Percentiles rank a stretch among this genome's conserved stretches.
These are phyloP conservation scores for Synanthedon vespiformis DNA, from an alignment of 2,888 invertebrate genomes.

Conservation along the genomic window DNA sequence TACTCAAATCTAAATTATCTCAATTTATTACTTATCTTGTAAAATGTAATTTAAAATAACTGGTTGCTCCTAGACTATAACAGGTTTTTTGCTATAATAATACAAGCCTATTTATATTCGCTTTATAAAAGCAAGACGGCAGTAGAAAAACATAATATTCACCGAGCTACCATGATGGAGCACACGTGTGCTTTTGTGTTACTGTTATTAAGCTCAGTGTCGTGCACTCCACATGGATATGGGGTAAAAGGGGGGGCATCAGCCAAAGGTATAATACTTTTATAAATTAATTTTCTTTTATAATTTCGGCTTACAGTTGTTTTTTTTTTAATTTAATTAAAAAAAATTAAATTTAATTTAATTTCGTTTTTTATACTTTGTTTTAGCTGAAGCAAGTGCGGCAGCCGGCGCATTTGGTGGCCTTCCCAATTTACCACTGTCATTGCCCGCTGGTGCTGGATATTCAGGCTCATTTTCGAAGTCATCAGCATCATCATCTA, in stretches of 20 bases:
- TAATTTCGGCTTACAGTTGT: background rate
- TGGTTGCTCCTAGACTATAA: background rate
- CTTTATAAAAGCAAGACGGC: slow-evolving; percentile 57
- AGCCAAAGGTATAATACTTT: slow-evolving; percentile 35
- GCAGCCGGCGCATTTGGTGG: slow-evolving; percentile 32
- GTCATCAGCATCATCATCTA: slow-evolving; percentile 50
- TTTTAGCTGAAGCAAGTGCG: slow-evolving; percentile 40
- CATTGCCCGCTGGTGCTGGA: slow-evolving; percentile 31
- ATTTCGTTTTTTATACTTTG: slow-evolving; percentile 8
- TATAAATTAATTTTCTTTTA: background rate
- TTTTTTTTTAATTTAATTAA: too few species aligned
- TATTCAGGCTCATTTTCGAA: slow-evolving; percentile 59
- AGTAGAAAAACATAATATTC: slow-evolving; percentile 45
- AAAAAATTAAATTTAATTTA: background rate
- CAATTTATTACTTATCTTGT: too few species aligned
- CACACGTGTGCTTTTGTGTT: slow-evolving; percentile 44
- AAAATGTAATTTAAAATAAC: too few species aligned
- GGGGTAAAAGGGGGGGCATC: slow-evolving; percentile 46
- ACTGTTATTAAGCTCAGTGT: slow-evolving; percentile 32
- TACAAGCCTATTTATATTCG: slow-evolving; percentile 55
- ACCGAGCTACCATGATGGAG: slow-evolving; percentile 57
- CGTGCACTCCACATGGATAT: slow-evolving; percentile 49
- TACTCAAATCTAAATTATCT: too few species aligned
- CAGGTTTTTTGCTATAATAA: slow-evolving; percentile 51
- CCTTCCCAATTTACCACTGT: slow-evolving; percentile 24